Conservation (phyloP, 2,888 invertebrate genomes). For the Thymelicus sylvestris region DNA sequence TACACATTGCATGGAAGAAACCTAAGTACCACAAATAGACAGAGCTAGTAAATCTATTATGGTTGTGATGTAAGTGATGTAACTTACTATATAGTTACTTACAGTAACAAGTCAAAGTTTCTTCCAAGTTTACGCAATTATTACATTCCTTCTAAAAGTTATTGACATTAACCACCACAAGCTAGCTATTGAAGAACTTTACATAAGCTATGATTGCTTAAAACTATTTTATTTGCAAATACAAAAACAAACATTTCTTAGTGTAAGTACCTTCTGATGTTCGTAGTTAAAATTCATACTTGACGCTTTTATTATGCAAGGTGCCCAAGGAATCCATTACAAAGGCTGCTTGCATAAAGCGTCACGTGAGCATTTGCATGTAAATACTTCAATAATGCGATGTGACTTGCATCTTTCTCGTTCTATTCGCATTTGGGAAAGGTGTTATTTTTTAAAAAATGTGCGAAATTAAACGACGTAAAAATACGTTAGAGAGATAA, state of each 20-base stretch:
- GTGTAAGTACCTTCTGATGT: neutral
- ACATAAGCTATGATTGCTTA: neutral
- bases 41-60: too few species aligned
- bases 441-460: neutral
- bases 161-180: too few species aligned
- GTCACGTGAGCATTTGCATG: slow-evolving; percentile 24
- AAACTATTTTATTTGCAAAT: neutral
- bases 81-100: too few species aligned
- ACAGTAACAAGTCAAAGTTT: too few species aligned
- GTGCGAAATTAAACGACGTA: too few species aligned
- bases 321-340: slow-evolving; percentile 12
- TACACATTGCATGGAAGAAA: too few species aligned
- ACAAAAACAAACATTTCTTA: neutral
- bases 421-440: slow-evolving; percentile 10
- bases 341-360: slow-evolving; percentile 23
- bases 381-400: slow-evolving; percentile 18
- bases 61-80: too few species aligned
- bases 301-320: slow-evolving; percentile 25
- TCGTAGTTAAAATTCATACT: slow-evolving; percentile 10
- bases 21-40: too few species aligned
- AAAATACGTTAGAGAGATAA: too few species aligned
- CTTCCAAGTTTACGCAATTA: too few species aligned
- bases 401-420: slow-evolving; percentile 23
- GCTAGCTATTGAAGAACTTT: neutral
- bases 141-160: too few species aligned